phyloP scores from a whole-genome alignment of 2,797 vertebrate genomes.

The Oreochromis grahami region DNA sequence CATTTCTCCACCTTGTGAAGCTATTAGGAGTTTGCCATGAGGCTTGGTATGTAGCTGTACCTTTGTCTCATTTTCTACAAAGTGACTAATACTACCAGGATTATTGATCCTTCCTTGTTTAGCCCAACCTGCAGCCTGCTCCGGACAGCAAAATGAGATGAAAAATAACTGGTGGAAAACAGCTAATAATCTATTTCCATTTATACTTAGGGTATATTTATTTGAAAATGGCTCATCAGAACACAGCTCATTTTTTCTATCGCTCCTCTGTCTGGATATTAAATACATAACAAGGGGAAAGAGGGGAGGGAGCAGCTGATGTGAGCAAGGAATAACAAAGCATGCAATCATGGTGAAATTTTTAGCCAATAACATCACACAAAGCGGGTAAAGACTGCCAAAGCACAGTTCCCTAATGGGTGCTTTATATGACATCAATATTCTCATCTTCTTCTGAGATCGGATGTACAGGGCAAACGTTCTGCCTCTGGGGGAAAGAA shows the following conservation, averaged over 20 bases:
- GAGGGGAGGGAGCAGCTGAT: background rate
- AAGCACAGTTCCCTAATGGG: slow-evolving; percentile 1
- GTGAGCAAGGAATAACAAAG: slow-evolving; percentile 6
- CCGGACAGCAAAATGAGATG: background rate
- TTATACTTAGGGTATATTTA: background rate
- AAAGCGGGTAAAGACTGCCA: background rate
- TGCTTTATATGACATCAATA: slow-evolving; percentile 17
- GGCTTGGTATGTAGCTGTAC: background rate
- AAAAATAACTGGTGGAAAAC: background rate
- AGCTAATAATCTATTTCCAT: background rate
- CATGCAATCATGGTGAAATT: slow-evolving; percentile 5
- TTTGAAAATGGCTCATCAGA: background rate
- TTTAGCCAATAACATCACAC: background rate
- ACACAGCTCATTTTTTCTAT: background rate
- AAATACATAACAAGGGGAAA: background rate
- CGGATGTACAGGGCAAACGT: background rate
- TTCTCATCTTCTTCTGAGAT: background rate
- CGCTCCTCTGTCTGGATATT: background rate
- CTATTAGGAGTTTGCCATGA: slow-evolving; percentile 15
- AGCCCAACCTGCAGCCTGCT: background rate
- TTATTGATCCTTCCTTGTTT: background rate
- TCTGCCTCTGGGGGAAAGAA: background rate
- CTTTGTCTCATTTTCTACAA: background rate
- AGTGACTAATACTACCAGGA: background rate
- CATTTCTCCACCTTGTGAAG: slow-evolving; percentile 14